These are phyloP conservation scores for Ia io DNA, from an alignment of 2,113 vertebrate species.

Conservation along the genomic window DNA sequence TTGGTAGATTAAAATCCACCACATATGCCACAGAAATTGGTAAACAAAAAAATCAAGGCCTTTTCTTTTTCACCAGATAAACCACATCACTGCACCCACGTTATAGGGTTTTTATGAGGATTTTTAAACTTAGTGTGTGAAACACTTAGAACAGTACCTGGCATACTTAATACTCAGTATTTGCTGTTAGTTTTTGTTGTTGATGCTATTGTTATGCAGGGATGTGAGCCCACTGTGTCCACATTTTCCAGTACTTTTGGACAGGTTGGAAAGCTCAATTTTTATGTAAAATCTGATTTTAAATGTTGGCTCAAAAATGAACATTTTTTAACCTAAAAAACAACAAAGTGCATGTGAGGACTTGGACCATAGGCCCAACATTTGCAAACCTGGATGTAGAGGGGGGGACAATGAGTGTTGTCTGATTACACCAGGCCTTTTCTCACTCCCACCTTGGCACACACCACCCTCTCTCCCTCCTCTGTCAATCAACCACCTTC, in stretches of 20 bases:
- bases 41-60: background rate
- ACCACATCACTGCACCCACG: background rate
- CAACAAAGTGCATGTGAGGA: background rate
- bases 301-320: background rate
- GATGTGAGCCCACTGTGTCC: background rate
- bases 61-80: background rate
- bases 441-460: background rate
- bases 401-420: fast-evolving
- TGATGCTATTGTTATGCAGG: background rate
- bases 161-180: background rate
- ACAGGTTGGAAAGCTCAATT: background rate
- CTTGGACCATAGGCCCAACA: background rate
- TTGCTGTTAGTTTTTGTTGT: background rate
- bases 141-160: background rate
- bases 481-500: background rate
- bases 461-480: background rate
- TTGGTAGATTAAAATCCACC: background rate
- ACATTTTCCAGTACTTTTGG: background rate
- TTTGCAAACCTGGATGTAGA: background rate
- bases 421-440: background rate
- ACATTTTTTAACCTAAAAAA: background rate
- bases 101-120: background rate
- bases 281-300: background rate
- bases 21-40: too few relatives aligned
- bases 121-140: background rate